Percentiles rank a stretch among this genome's conserved stretches.
Evolutionary conservation across 2,797 vertebrate genomes (phyloP).

Genomic region (Pteronotus mesoamericanus): DNA sequence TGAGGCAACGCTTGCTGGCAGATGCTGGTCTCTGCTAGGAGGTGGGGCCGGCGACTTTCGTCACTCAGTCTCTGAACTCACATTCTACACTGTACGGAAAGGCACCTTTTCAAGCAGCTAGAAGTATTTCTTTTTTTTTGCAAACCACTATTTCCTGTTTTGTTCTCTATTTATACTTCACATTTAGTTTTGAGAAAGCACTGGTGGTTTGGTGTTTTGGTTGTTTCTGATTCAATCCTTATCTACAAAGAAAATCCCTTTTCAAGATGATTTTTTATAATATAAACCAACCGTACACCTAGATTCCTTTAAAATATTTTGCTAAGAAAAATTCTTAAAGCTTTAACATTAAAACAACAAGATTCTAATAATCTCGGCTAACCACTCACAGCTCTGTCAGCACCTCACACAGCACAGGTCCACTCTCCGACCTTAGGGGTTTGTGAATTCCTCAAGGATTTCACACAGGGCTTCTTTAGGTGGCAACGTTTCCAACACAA

Average conservation of each 20-base stretch:
- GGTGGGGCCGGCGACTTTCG: background rate
- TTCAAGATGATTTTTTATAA: constrained; percentile 39
- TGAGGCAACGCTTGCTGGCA: background rate
- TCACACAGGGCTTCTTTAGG: background rate
- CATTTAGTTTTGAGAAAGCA: constrained; percentile 70
- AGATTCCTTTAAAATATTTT: background rate
- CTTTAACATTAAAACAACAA: background rate
- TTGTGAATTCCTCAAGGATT: background rate
- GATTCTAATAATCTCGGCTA: background rate
- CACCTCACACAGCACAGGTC: background rate
- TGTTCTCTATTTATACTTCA: constrained; percentile 68
- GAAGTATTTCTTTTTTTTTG: background rate
- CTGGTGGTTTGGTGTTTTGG: constrained; percentile 61
- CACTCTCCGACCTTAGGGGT: background rate
- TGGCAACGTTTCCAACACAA: background rate
- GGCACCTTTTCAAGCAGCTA: background rate
- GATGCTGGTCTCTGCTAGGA: background rate
- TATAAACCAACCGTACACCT: background rate
- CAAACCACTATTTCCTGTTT: constrained; percentile 73
- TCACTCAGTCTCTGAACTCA: constrained; percentile 20
- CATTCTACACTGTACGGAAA: background rate
- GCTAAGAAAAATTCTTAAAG: background rate
- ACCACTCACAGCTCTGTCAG: background rate
- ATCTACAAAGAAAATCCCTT: constrained; percentile 55
- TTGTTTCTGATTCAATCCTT: constrained; percentile 64